Evolutionary conservation across 2,888 invertebrate genomes (phyloP).

Genomic region (Caenorhabditis sp.): DNA sequence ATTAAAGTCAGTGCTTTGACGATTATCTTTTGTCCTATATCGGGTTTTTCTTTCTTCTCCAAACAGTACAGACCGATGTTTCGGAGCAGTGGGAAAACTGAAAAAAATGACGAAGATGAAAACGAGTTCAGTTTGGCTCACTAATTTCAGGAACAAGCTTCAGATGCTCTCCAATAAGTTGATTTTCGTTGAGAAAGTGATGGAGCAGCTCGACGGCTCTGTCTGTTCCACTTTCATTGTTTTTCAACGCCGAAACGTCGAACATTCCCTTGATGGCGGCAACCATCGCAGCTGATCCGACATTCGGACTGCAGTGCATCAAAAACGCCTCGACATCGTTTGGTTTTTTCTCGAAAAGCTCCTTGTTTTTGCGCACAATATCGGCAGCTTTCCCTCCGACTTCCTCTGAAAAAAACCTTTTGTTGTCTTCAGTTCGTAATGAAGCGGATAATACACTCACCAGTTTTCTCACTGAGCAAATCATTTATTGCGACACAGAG

Average conservation of each 20-base stretch:
- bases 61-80: slow-evolving; percentile 59
- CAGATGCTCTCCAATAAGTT: slow-evolving; percentile 59
- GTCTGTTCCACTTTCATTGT: slow-evolving; percentile 56
- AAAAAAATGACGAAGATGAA: too few relatives aligned
- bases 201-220: slow-evolving; percentile 64
- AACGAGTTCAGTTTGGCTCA: slow-evolving; percentile 23
- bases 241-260: slow-evolving; percentile 48
- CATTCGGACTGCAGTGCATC: slow-evolving; percentile 49
- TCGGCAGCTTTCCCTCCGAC: slow-evolving; percentile 60
- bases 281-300: slow-evolving; percentile 64
- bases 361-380: slow-evolving; percentile 61
- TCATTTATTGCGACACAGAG: slow-evolving; percentile 52
- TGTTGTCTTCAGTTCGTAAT: neutral
- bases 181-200: slow-evolving; percentile 56
- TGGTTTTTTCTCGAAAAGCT: slow-evolving; percentile 62
- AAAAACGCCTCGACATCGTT: slow-evolving; percentile 64
- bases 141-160: slow-evolving; percentile 65
- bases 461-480: slow-evolving; percentile 22
- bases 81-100: slow-evolving; percentile 67
- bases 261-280: slow-evolving; percentile 66
- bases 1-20: slow-evolving; percentile 35
- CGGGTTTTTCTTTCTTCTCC: slow-evolving; percentile 59
- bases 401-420: slow-evolving; percentile 40
- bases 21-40: slow-evolving; percentile 55
- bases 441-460: too few relatives aligned